Base-by-base conservation (phyloP, 2,797 vertebrate species). In the Setipinna tenuifilis region DNA sequence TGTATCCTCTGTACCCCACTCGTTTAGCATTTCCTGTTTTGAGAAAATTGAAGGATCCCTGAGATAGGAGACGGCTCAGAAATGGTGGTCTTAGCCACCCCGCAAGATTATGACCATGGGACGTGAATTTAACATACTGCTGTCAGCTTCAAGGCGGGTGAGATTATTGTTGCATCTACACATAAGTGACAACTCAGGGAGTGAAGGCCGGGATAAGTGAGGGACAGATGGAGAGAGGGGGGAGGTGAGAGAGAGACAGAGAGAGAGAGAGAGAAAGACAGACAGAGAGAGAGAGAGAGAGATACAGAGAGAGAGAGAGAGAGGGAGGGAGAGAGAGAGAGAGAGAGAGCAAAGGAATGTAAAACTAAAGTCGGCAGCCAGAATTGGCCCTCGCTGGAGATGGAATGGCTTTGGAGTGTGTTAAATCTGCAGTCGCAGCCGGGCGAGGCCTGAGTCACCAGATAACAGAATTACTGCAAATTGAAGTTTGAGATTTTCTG, bases 381-480 rank as follows among this genome's bases (percentile, higher is more conserved):
- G 82, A 84, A 84, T 57, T 58, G 71, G 50, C 44, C 61, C n/a
- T 25, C 44, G 78, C 75, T 68, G 85, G 85, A 84, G 84, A 87
- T 87, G 84, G 83, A 81, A 88, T 84, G 84, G 85, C 84, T 78
- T 86, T 58, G 87, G 84, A 85, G 90, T 62, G 82, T 68, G 83
- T 91, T 92, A 90, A 90, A 90, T 92, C 89, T 90, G 92, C 86
- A 88, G 88, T 87, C 6, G n/a, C 89, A 88, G 89, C 89, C 91
- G 80, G 31, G 86, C 87, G 85, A 91, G 91, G 92, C 90, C 90
- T 88, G 89, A 84, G 83, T 88, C 83, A 88, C 87, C 90, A 93
- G 95, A 95, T 95, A 94, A 95, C 93, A 94, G 93, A 95, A 94
- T 95, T 93, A 95, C 94, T 93, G 91, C 93, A 93, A 94, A 95